phyloP scores from a whole-genome alignment of 1,140 invertebrate species.

The Phenacoccus solenopsis region DNA sequence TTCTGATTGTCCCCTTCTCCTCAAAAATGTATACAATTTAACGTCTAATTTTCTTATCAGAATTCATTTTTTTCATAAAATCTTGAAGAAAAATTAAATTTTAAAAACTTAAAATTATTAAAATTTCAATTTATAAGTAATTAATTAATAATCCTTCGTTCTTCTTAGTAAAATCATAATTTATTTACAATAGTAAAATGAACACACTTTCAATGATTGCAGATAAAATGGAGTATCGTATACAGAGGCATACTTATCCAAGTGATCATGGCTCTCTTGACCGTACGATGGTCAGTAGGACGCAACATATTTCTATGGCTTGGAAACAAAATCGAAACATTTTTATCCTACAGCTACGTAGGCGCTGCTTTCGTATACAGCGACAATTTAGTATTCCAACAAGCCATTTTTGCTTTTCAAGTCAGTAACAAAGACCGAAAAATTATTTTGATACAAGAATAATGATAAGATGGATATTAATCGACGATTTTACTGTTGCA shows the following conservation, averaged over 20 bases:
- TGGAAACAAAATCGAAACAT: constrained; percentile 62
- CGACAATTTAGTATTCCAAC: constrained; percentile 40
- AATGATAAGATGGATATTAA: no score
- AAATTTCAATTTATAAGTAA: no score
- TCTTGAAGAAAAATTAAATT: no score
- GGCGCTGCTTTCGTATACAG: constrained; percentile 82
- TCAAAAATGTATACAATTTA: no score
- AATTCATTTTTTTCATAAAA: no score
- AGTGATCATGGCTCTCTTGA: constrained; percentile 71
- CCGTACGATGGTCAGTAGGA: constrained; percentile 71
- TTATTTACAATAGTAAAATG: no score
- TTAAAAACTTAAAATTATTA: no score
- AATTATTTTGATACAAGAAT: no score
- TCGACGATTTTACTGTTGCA: constrained; percentile 37
- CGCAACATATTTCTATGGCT: constrained; percentile 63
- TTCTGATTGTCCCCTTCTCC: no score
- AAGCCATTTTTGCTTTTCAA: constrained; percentile 63
- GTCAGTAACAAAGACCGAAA: constrained; percentile 48
- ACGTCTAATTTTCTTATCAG: no score
- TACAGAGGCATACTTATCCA: constrained; percentile 69
- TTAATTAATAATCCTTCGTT: no score
- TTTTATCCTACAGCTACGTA: constrained; percentile 60
- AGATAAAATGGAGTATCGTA: constrained; percentile 66
- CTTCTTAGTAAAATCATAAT: no score
- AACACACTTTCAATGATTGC: constrained; percentile 20